phyloP scores from a whole-genome alignment of 2,113 vertebrate species.

The Coptodon rendalli region DNA sequence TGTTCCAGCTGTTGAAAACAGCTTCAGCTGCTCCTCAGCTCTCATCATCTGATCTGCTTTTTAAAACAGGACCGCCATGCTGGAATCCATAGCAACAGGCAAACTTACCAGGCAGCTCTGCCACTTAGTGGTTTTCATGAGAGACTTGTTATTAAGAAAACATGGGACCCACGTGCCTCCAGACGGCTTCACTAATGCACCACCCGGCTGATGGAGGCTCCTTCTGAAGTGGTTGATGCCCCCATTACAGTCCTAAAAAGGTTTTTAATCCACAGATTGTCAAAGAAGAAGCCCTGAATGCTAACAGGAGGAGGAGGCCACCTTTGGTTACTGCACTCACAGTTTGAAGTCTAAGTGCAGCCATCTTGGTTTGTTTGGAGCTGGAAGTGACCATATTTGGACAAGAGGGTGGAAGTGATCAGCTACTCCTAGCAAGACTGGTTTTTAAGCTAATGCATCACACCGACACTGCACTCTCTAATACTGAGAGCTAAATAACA shows the following conservation, averaged over 20 bases:
- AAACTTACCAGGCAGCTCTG: background rate
- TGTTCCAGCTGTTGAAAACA: background rate
- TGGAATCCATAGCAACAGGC: background rate
- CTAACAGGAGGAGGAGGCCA: background rate
- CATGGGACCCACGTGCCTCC: background rate
- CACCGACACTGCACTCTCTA: background rate
- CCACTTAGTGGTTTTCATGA: background rate
- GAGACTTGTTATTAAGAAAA: background rate
- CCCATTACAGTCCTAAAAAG: background rate
- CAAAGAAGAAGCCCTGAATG: background rate
- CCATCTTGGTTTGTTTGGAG: background rate
- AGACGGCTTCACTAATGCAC: background rate
- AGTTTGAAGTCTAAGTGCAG: background rate
- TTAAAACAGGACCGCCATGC: background rate
- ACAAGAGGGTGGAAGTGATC: background rate
- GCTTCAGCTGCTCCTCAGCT: background rate
- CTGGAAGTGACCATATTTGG: background rate
- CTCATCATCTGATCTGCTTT: background rate
- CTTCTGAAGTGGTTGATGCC: background rate
- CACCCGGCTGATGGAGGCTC: background rate
- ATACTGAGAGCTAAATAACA: background rate
- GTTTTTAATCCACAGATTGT: background rate
- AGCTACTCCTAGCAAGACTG: background rate
- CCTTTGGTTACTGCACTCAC: background rate
- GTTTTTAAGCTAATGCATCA: background rate